Evolutionary conservation across 2,888 invertebrate genomes (phyloP), one percentile per base, ranked within the genome.

Genomic region (Microctonus brassicae): DNA sequence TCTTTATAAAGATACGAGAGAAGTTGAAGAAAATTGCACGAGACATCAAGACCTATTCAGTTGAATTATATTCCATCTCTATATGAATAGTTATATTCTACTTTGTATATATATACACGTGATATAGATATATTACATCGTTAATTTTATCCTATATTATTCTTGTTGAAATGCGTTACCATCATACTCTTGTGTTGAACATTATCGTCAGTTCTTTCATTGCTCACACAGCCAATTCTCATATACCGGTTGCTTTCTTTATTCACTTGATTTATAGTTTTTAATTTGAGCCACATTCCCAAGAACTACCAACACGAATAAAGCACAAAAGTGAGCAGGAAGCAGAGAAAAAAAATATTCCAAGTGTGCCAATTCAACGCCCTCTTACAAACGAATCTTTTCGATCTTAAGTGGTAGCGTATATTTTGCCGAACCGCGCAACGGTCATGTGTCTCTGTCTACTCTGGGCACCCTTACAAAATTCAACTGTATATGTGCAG

Each of bases 231-330:
- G n/a, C 62, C 60, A 26, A 62, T 20, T 22, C 63, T 63, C 69
- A n/a, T 60, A 10, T 60, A 10, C 63, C 67, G 66, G 60, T 39
- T 70, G 60, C 65, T 70, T 65, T 77, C 76, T 75, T 76, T 74
- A 79, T 74, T 76, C 75, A 75, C 76, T 80, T 84, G 84, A 84
- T 84, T 84, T 84, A 84, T 83, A 82, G 82, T 83, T 84, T 83
- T 84, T 84, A 84, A 84, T 84, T 84, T 82, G 82, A 80, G 80
- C 81, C 81, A 83, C 81, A 78, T 84, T 84, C 77, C 79, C 77
- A 72, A 47, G 17, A 6, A 76, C 75, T 78, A 72, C 75, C 66
- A 69, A 73, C 75, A 72, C 73, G 62, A 62, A 66, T 65, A 52
- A 55, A 66, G 52, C 60, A 60, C 34, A 65, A 55, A 69, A 62